These are phyloP conservation scores for Steinernema scapterisci DNA, from an alignment of 2,888 invertebrate species.

Conservation along the genomic window DNA sequence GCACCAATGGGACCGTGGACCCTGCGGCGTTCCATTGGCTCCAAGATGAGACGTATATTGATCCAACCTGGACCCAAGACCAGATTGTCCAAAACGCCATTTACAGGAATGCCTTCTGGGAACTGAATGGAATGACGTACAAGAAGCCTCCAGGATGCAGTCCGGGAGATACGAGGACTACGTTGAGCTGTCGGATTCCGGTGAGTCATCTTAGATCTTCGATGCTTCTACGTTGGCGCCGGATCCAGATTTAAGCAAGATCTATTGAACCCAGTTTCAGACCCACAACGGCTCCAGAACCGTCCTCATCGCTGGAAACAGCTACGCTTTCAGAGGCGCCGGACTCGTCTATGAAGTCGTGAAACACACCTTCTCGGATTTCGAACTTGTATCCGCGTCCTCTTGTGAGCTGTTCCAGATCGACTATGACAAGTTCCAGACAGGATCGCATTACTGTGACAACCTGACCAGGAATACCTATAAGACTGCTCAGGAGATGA, in stretches of 20 bases:
- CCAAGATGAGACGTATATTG: too few species aligned
- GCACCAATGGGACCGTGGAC: too few species aligned
- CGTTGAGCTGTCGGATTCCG: too few species aligned
- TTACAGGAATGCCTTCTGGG: too few species aligned
- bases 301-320: neutral
- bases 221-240: neutral
- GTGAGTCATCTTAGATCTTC: too few species aligned
- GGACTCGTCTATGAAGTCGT: neutral
- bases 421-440: neutral
- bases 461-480: neutral
- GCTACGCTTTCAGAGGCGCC: neutral
- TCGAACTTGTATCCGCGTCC: neutral
- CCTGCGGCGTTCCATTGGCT: too few species aligned
- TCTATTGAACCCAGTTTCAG: too few species aligned
- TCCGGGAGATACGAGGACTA: too few species aligned
- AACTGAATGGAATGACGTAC: too few species aligned
- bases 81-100: too few species aligned
- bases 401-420: neutral
- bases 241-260: neutral
- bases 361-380: neutral
- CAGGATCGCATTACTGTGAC: neutral
- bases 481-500: neutral
- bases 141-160: too few species aligned
- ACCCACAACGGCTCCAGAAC: neutral
- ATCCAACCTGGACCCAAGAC: too few species aligned